phyloP scores from a whole-genome alignment of 2,113 vertebrate species.

The Pseudolaguvia tuberculata region DNA sequence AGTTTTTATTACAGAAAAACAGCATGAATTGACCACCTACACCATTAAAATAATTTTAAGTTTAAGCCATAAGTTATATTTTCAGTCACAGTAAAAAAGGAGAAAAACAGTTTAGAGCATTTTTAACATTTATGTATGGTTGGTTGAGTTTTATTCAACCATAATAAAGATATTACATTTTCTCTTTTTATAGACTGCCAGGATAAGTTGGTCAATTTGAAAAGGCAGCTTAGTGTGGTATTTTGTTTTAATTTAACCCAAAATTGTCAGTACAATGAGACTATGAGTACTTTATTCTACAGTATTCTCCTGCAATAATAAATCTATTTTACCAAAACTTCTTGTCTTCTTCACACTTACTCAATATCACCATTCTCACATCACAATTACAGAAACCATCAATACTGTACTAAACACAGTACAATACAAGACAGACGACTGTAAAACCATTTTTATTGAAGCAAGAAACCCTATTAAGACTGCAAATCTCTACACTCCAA shows the following conservation, averaged over 20 bases:
- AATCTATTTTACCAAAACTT: conserved; percentile 38
- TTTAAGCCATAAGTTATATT: conserved; percentile 13
- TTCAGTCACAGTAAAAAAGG: background rate
- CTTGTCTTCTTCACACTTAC: background rate
- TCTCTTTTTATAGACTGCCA: conserved; percentile 17
- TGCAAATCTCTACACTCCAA: too few species aligned
- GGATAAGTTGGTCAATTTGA: background rate
- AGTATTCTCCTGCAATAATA: conserved; percentile 45
- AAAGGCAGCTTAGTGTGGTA: conserved; percentile 85
- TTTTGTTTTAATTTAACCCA: background rate
- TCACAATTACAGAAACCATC: too few species aligned
- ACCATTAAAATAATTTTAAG: conserved; percentile 9
- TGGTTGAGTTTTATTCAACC: conserved; percentile 89
- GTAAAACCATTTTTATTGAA: too few species aligned
- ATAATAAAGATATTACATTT: conserved; percentile 24
- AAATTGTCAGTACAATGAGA: conserved; percentile 13
- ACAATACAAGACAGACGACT: too few species aligned
- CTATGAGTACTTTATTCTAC: conserved; percentile 16
- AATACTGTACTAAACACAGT: too few species aligned
- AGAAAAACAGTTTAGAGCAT: background rate
- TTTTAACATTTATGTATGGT: conserved; percentile 58
- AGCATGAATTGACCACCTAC: background rate
- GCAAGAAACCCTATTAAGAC: too few species aligned
- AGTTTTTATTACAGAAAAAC: background rate
- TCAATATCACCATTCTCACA: too few species aligned